Conservation (phyloP, 2,113 vertebrate species). For the Brachionichthys hirsutus region DNA sequence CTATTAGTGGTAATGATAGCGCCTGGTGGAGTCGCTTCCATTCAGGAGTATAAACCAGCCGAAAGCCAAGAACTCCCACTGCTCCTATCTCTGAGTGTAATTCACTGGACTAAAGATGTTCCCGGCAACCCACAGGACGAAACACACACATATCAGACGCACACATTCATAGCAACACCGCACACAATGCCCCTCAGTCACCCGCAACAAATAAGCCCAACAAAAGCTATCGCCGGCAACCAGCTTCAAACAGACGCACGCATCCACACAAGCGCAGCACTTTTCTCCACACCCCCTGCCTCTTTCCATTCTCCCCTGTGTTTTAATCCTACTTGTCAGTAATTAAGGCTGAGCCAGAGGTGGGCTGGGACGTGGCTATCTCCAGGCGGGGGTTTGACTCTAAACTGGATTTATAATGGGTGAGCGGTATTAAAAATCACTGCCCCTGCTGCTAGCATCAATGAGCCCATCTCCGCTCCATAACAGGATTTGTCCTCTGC, state of each 20-base stretch:
- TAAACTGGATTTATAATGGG: constrained; percentile 91
- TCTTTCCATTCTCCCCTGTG: constrained; percentile 60
- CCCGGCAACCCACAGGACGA: constrained; percentile 20
- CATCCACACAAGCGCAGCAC: constrained; percentile 20
- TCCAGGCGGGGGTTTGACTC: constrained; percentile 78
- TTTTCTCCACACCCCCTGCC: constrained; percentile 44
- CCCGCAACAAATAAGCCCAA: constrained; percentile 31
- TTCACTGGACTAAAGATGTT: constrained; percentile 26
- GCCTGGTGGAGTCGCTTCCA: constrained; percentile 41
- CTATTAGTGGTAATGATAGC: constrained; percentile 63
- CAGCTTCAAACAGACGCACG: constrained; percentile 16
- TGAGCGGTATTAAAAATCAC: constrained; percentile 84
- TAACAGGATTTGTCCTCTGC: constrained; percentile 89
- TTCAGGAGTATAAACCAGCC: constrained; percentile 60
- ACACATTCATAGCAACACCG: constrained; percentile 9
- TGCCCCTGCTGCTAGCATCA: constrained; percentile 83
- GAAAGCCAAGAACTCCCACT: constrained; percentile 57
- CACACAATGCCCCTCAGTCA: constrained; percentile 9
- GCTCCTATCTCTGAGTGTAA: constrained; percentile 23
- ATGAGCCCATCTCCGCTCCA: constrained; percentile 82
- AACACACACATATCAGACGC: constrained; percentile 2
- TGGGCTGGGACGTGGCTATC: constrained; percentile 68
- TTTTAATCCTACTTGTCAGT: constrained; percentile 90
- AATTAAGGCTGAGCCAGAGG: constrained; percentile 87
- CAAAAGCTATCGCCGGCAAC: constrained; percentile 12